Conservation (phyloP, 53 echinoderm and acorn worm genomes). For the Patiria pectinifera region DNA sequence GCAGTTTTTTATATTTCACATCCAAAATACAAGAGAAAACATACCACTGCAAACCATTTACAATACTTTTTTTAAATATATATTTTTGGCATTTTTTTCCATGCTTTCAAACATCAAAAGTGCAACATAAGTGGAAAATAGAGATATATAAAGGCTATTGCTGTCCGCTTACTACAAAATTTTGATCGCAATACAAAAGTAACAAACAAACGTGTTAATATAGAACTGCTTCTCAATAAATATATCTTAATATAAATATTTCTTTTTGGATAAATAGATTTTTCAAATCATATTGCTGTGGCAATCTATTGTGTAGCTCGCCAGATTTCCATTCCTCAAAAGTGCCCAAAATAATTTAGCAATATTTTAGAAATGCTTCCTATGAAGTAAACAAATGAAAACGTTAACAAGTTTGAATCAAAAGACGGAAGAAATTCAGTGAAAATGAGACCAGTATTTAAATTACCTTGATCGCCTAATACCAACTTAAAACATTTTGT, state of each 20-base stretch:
- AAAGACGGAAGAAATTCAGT: too few species aligned
- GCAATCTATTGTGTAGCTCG: neutral
- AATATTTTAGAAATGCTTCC: neutral
- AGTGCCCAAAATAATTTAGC: neutral
- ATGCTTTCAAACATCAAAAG: slow-evolving; percentile 46
- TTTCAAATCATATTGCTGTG: neutral
- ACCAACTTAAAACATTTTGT: too few species aligned
- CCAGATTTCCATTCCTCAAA: neutral
- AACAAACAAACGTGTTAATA: neutral
- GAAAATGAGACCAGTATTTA: too few species aligned
- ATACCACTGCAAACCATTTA: neutral
- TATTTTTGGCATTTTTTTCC: slow-evolving; percentile 18
- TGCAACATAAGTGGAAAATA: slow-evolving; percentile 36
- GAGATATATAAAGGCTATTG: slow-evolving; percentile 37
- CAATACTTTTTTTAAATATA: neutral
- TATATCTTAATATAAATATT: slow-evolving; percentile 15
- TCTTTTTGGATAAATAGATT: slow-evolving; percentile 14
- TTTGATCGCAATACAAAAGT: neutral
- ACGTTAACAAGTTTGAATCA: too few species aligned
- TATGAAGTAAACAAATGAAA: neutral
- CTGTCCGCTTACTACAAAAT: slow-evolving; percentile 23
- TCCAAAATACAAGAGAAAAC: neutral
- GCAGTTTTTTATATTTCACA: neutral
- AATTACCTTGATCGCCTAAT: too few species aligned
- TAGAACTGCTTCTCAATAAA: neutral